Evolutionary conservation across 2,113 vertebrate species (phyloP).

Genomic region (Pardalotus punctatus): DNA sequence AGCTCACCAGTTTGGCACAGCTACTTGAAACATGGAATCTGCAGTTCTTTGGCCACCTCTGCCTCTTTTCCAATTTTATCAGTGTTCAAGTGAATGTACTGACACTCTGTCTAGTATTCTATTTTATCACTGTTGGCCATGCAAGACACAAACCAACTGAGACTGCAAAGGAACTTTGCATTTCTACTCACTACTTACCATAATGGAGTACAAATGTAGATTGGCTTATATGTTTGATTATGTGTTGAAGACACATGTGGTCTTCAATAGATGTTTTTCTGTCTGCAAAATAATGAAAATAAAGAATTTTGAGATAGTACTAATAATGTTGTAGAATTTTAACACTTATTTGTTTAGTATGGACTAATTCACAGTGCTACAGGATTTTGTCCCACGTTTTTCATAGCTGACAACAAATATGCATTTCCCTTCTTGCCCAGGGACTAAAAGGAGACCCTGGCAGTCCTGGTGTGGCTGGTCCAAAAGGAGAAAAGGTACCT

Average conservation of each 20-base stretch:
- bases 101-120: not conserved
- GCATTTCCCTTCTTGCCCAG: conserved; percentile 70
- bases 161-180: not conserved
- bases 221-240: not conserved
- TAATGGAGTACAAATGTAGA: not conserved
- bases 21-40: not conserved
- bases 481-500: conserved; percentile 89
- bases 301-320: not conserved
- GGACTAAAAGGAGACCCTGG: conserved; percentile 87
- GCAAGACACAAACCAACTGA: not conserved
- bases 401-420: not conserved
- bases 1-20: not conserved
- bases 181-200: not conserved
- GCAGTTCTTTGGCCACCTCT: not conserved
- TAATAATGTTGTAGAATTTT: not conserved
- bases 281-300: not conserved
- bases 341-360: not conserved
- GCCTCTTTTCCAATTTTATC: not conserved
- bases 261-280: not conserved
- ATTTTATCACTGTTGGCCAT: not conserved
- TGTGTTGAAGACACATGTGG: not conserved
- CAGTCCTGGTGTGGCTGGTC: conserved; percentile 75
- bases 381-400: not conserved
- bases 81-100: not conserved
- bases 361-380: not conserved